Evolutionary conservation across 92 coral and sea anemone species (phyloP), one percentile per base, ranked within the genome.

Genomic region (Pocillopora meandrina): DNA sequence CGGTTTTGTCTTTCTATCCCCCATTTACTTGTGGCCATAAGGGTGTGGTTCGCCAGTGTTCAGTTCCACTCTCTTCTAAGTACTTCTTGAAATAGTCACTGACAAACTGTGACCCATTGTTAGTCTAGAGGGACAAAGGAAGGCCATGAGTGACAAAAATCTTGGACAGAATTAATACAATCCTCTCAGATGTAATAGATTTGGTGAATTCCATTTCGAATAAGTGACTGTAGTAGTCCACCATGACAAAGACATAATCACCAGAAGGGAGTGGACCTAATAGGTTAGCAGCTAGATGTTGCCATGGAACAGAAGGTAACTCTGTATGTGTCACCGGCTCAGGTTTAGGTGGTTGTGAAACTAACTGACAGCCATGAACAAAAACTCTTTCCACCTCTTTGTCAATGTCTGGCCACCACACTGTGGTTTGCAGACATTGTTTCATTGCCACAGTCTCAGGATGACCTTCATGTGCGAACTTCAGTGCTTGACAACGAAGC

Each of bases 391-490:
- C 84, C 55, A 47, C 81, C 5, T 77, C 65, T 52, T 75, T 62
- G 20, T 75, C 72, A 68, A 64, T 61, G 42, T 74, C 31, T 64
- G 26, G 69, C 69, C 26, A 42, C 52, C 52, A 42, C 49, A 81
- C 77, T 72, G 58, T 26, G 58, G 59, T 31, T 3, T 56, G 57
- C 80, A 84, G 57, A 13, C 83, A 69, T 63, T 84, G 91, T 77
- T 88, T 77, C 77, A 81, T 89, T n/a, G 80, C 77, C 55, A 88
- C 85, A 64, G 83, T 77, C 20, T 88, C 91, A 52, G 69, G 82
- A 74, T 88, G 89, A 60, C 89, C 86, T 73, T 89, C 92, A 63
- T 84, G 86, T 34, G 88, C 85, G 14, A 88, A 66, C 26, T 47
- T 65, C 62, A 83, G 31, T 13, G 70, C 82, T 13, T 26, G 83